Evolutionary conservation across 1,140 invertebrate species (phyloP).

Genomic region (Cecropterus lyciades): DNA sequence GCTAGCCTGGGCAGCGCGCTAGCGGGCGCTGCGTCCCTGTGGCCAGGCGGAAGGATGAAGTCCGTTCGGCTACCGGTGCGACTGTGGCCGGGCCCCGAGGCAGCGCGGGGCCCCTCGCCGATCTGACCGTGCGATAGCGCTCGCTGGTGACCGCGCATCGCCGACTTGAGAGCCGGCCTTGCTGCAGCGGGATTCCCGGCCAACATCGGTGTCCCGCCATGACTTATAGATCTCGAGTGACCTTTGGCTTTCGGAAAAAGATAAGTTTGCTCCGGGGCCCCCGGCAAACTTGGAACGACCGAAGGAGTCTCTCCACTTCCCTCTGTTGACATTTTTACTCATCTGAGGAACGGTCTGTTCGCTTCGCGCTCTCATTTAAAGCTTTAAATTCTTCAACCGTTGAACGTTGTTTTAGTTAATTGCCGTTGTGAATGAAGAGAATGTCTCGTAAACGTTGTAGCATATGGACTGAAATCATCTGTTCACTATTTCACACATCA

Average conservation of each 20-base stretch:
- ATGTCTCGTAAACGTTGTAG: slow-evolving; percentile 60
- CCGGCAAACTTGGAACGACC: slow-evolving; percentile 73
- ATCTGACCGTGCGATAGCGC: slow-evolving; percentile 95
- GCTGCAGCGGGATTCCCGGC: slow-evolving; percentile 78
- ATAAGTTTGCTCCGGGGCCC: slow-evolving; percentile 85
- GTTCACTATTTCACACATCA: slow-evolving; percentile 73
- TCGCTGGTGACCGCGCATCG: slow-evolving; percentile 90
- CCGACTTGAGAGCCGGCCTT: slow-evolving; percentile 86
- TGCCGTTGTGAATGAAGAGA: slow-evolving; percentile 47
- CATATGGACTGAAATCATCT: slow-evolving; percentile 80
- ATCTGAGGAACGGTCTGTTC: slow-evolving; percentile 68
- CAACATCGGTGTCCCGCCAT: slow-evolving; percentile 87
- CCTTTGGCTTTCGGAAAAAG: slow-evolving; percentile 85
- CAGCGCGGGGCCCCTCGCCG: slow-evolving; percentile 83
- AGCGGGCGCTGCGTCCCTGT: slow-evolving; percentile 85
- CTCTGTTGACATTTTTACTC: slow-evolving; percentile 85
- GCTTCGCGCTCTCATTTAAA: slow-evolving; percentile 77
- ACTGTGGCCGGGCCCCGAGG: slow-evolving; percentile 87
- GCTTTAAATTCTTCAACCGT: slow-evolving; percentile 39
- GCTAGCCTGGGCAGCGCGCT: slow-evolving; percentile 80
- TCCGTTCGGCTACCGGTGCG: slow-evolving; percentile 93
- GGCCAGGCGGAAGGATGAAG: slow-evolving; percentile 93
- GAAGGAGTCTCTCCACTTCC: slow-evolving; percentile 83
- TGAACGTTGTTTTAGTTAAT: slow-evolving; percentile 39
- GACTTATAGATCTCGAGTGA: slow-evolving; percentile 91